Percentiles rank a stretch among this genome's conserved stretches.
These are phyloP conservation scores for Ibidorhyncha struthersii DNA, from an alignment of 2,113 vertebrate genomes.

Conservation along the genomic window DNA sequence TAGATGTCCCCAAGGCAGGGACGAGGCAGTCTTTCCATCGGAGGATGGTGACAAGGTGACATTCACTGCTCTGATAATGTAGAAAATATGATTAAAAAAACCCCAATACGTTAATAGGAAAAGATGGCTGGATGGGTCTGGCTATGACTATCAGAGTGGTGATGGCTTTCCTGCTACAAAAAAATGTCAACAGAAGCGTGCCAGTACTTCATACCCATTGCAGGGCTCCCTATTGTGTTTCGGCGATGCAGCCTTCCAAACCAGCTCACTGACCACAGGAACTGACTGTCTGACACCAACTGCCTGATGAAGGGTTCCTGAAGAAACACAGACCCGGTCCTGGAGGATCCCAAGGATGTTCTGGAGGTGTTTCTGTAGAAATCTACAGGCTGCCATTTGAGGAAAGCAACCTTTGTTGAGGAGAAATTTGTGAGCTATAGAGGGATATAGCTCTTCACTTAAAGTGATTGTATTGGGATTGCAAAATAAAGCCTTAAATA, in stretches of 20 bases:
- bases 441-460: not conserved
- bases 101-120: not conserved
- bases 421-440: not conserved
- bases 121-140: not conserved
- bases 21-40: not conserved
- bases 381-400: not conserved
- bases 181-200: not conserved
- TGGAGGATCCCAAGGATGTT: not conserved
- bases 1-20: not conserved
- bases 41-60: not conserved
- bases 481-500: not conserved
- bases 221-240: not conserved
- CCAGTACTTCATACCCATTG: not conserved
- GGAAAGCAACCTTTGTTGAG: not conserved
- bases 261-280: not conserved
- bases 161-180: not conserved
- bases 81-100: not conserved
- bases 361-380: not conserved
- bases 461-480: not conserved
- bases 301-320: not conserved
- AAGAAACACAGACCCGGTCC: not conserved
- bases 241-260: not conserved
- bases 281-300: accelerated
- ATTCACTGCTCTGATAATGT: not conserved
- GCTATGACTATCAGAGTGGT: not conserved